Evolutionary conservation across 2,113 vertebrate genomes (phyloP).

Genomic region (Lepidothrix coronata): DNA sequence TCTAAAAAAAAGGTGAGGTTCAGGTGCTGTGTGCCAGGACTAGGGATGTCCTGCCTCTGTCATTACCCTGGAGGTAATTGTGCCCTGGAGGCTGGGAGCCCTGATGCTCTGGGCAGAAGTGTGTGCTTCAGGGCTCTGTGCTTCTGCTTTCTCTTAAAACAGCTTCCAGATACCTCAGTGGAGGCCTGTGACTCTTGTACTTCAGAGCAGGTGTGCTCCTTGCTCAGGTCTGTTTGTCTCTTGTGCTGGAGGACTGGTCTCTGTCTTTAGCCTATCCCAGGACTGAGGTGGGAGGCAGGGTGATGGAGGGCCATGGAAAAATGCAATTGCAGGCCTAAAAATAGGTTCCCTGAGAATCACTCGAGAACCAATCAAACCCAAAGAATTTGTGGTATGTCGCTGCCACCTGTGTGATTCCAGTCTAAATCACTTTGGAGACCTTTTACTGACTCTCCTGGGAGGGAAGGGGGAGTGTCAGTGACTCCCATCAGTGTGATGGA

Average conservation of each 20-base stretch:
- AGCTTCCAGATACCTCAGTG: background rate
- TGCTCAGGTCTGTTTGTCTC: background rate
- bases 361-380: background rate
- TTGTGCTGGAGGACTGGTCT: background rate
- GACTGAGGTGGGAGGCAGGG: background rate
- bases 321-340: background rate
- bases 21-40: background rate
- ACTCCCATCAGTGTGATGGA: background rate
- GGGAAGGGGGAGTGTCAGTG: background rate
- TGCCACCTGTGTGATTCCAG: background rate
- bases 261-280: background rate
- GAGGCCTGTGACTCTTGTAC: background rate
- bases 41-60: background rate
- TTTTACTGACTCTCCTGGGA: background rate
- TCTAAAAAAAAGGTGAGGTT: background rate
- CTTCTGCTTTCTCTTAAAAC: background rate
- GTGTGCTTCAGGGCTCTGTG: background rate
- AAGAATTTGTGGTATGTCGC: background rate
- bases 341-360: background rate
- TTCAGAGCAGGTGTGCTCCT: background rate
- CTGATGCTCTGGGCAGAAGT: background rate
- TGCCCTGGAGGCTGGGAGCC: rapidly evolving
- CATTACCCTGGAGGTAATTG: no score
- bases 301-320: background rate
- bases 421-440: background rate